Evolutionary conservation across 2,797 vertebrate species (phyloP).

Genomic region (Urosaurus nigricauda): DNA sequence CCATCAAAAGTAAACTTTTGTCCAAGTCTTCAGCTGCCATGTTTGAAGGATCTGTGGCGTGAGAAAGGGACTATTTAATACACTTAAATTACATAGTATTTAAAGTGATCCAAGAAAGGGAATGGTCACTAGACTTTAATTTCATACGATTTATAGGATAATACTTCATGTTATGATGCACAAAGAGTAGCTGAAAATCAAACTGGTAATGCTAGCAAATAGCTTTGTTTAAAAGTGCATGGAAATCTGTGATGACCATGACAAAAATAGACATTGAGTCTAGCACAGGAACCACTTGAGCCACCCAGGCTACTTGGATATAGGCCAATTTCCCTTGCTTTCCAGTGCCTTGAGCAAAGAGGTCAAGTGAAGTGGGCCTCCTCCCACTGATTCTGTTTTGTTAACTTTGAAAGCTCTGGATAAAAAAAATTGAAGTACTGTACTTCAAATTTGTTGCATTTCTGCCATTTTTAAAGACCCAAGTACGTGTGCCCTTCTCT

Average conservation of each 20-base stretch:
- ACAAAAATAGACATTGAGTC: not conserved
- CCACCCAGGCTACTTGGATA: not conserved
- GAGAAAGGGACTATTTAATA: not conserved
- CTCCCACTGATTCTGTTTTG: not conserved
- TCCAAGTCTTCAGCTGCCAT: not conserved
- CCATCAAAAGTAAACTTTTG: not conserved
- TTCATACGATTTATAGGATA: not conserved
- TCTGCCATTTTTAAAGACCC: not conserved
- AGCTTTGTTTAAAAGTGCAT: not conserved
- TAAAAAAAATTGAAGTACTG: not conserved
- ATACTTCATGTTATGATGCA: not conserved
- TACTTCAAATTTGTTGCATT: not conserved
- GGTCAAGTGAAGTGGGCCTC: not conserved
- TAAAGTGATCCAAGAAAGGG: not conserved
- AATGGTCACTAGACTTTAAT: not conserved
- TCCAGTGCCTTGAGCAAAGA: not conserved
- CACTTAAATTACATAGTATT: not conserved
- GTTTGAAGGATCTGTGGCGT: not conserved
- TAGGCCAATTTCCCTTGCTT: conserved; percentile 1
- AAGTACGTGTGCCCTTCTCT: too few relatives aligned
- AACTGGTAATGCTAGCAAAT: not conserved
- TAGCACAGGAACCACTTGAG: not conserved
- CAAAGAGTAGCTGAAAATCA: not conserved
- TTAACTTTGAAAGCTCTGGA: not conserved
- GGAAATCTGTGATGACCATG: not conserved